Percentiles rank a stretch among this genome's conserved stretches.
phyloP scores from a whole-genome alignment of 2,888 invertebrate genomes.

The Latheticus oryzae region DNA sequence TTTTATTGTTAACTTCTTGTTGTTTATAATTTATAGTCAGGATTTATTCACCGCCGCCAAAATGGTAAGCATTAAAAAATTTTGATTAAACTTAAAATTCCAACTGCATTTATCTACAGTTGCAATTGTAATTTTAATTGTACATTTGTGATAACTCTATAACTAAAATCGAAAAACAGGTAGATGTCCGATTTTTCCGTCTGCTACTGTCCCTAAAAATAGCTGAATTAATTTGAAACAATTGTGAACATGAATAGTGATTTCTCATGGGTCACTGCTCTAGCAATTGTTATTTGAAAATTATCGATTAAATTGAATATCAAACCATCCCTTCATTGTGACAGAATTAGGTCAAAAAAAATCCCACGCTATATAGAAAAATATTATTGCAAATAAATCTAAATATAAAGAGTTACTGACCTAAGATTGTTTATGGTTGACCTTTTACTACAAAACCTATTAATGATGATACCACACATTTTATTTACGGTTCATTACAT shows the following conservation, averaged over 20 bases:
- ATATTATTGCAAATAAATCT: slow-evolving; percentile 18
- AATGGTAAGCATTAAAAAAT: slow-evolving; percentile 24
- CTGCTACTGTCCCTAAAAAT: slow-evolving; percentile 19
- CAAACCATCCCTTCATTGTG: slow-evolving; percentile 30
- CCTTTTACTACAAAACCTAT: slow-evolving; percentile 16
- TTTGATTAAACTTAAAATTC: too few species aligned
- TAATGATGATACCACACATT: slow-evolving; percentile 14
- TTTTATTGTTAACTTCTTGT: too few species aligned
- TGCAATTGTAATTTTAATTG: too few species aligned
- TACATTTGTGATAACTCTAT: too few species aligned
- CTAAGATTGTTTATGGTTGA: slow-evolving; percentile 25
- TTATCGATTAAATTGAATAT: slow-evolving; percentile 14
- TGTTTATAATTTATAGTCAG: too few species aligned
- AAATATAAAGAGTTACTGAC: slow-evolving; percentile 34
- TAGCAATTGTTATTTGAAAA: slow-evolving; percentile 28
- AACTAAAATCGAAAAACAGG: too few species aligned
- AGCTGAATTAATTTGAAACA: slow-evolving; percentile 30
- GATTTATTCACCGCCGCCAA: slow-evolving; percentile 10
- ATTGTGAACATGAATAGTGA: slow-evolving; percentile 19
- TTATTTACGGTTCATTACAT: slow-evolving; percentile 12
- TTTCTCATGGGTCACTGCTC: slow-evolving; percentile 34
- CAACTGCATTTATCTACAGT: too few species aligned
- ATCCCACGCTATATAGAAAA: slow-evolving; percentile 4
- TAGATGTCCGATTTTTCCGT: slow-evolving; percentile 8
- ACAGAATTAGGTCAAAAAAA: slow-evolving; percentile 29